phyloP scores from a whole-genome alignment of 2,797 vertebrate genomes.

The Buceros bicornis region DNA sequence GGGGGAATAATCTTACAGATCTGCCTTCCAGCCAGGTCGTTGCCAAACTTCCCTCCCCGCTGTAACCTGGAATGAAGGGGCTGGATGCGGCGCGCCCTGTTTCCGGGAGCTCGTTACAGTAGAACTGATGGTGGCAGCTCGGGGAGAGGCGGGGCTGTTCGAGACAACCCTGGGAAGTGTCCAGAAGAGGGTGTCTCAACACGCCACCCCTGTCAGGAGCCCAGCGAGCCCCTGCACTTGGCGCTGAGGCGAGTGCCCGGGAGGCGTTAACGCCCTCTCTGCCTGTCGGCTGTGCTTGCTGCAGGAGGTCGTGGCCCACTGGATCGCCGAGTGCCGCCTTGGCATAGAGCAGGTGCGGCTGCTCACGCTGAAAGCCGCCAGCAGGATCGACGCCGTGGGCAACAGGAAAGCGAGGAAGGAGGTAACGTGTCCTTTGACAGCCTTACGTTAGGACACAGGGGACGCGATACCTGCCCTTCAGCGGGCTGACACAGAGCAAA shows the following conservation, averaged over 20 bases:
- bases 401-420: conserved; percentile 88
- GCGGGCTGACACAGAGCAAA: background rate
- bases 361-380: conserved; percentile 88
- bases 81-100: background rate
- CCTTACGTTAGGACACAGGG: background rate
- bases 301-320: conserved; percentile 93
- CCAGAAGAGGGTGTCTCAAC: background rate
- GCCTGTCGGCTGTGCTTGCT: background rate
- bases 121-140: background rate
- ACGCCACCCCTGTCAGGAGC: background rate
- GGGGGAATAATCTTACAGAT: background rate
- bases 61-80: background rate
- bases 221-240: background rate
- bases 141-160: background rate
- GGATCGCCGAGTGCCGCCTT: conserved; percentile 93
- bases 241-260: background rate
- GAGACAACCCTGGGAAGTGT: background rate
- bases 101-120: background rate
- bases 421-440: conserved; percentile 68
- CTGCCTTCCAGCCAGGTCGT: background rate
- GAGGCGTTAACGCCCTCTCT: background rate
- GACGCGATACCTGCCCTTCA: background rate
- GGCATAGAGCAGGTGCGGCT: conserved; percentile 91
- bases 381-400: conserved; percentile 84
- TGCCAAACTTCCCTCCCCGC: background rate